Percentiles rank a stretch among this genome's conserved stretches.
Conservation (phyloP, 2,888 invertebrate genomes). For the Smittia sp. region DNA sequence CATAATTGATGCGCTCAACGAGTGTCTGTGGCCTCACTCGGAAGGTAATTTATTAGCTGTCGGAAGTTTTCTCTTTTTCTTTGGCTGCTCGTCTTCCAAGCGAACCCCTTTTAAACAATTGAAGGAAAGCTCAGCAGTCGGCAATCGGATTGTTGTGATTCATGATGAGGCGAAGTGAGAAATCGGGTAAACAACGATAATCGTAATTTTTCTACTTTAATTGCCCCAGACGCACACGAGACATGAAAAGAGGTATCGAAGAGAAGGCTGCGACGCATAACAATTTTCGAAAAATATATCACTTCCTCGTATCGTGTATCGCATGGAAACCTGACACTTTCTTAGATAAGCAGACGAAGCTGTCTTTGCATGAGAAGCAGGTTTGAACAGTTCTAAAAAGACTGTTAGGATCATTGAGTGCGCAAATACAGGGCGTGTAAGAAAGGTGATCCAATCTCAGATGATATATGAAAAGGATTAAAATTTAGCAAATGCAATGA, state of each 20-base stretch:
- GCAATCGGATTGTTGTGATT: not conserved
- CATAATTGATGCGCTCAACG: slow-evolving; percentile 12
- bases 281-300: slow-evolving; percentile 1
- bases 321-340: not conserved
- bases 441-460: too few relatives aligned
- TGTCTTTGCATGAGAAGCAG: too few relatives aligned
- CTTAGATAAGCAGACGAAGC: too few relatives aligned
- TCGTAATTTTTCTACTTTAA: slow-evolving; percentile 8
- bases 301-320: not conserved
- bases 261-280: not conserved
- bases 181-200: slow-evolving; percentile 12
- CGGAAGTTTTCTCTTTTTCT: not conserved
- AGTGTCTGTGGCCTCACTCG: slow-evolving; percentile 6
- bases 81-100: not conserved
- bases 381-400: too few relatives aligned
- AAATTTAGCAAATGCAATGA: too few relatives aligned
- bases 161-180: not conserved
- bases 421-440: too few relatives aligned
- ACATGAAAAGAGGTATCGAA: not conserved
- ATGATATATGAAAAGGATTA: too few relatives aligned
- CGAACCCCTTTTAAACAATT: slow-evolving; percentile 4
- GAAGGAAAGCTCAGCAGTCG: not conserved
- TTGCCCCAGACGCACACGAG: slow-evolving; percentile 17
- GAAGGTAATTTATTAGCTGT: not conserved
- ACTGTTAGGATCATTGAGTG: too few relatives aligned